Base-by-base conservation (phyloP, 2,888 invertebrate genomes). In the Scelioninae gen. 2 region DNA sequence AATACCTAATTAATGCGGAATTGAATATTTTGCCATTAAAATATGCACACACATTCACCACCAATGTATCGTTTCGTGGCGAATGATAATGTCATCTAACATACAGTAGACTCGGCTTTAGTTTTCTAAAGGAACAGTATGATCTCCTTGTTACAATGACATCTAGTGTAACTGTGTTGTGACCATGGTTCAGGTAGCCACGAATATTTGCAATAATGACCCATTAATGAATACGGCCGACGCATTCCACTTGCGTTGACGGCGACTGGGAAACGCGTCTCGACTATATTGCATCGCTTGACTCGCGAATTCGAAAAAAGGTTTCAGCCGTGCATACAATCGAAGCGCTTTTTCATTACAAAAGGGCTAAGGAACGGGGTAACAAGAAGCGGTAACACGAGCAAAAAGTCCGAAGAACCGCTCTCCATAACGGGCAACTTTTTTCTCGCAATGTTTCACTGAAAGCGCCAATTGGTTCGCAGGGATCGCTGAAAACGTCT, bases 251-350 rank as follows among this genome's bases (percentile, higher is more conserved):
- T n/a, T n/a, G n/a, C n/a, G n/a, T n/a, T n/a, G n/a, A n/a, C n/a
- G 19, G 35, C 10, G 35, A 35, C 45, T 43, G 33, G 45, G 45
- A 58, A 58, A 33, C 33, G 43, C 50, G 46, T 50, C 31, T 50
- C 16, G 46, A 50, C 39, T 50, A 39, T 50, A 41, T 61, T 39
- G 31, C 61, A 61, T 39, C 60, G 48, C 37, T 39, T 11, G 39
- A 43, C 28, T 48, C 22, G 45, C 16, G 43, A 33, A 31, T 28
- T 53, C 35, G 43, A 55, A 53, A 67, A 55, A 48, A n/a, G 55
- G 55, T 46, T 60, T 61, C 61, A 72, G 50, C 60, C 61, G 65
- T 71, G 74, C 74, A 65, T 71, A 65, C 71, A 74, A 74, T 74
- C 74, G 57, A 57, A 48, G 35, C 13, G 43, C 39, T 37, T 43